Evolutionary conservation across 2,888 invertebrate genomes (phyloP).

Genomic region (Macropis europaea): DNA sequence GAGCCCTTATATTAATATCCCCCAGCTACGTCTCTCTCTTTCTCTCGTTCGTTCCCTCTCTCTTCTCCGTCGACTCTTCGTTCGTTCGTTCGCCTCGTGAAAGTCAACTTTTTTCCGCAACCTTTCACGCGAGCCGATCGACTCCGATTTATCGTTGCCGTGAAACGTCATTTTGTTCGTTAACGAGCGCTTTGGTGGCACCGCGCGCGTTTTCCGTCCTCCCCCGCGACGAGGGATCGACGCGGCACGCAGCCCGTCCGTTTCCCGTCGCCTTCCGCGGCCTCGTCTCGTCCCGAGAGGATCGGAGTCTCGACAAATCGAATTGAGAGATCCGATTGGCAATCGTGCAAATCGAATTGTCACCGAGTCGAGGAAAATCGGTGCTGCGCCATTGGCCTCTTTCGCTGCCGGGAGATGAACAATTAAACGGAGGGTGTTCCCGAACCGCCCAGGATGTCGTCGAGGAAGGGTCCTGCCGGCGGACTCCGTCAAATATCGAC

Average conservation of each 20-base stretch:
- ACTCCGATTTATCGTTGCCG: conserved; percentile 65
- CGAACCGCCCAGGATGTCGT: conserved; percentile 74
- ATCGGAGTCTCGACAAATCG: conserved; percentile 43
- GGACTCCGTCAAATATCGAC: conserved; percentile 30
- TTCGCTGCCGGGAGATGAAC: conserved; percentile 77
- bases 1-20: conserved; percentile 80
- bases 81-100: conserved; percentile 41
- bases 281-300: not conserved
- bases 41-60: conserved; percentile 36
- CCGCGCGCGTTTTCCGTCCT: conserved; percentile 15
- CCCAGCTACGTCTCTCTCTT: conserved; percentile 72
- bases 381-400: conserved; percentile 66
- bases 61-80: conserved; percentile 43
- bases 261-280: not conserved
- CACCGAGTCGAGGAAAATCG: conserved; percentile 56
- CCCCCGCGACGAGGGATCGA: not conserved
- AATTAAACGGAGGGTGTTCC: conserved; percentile 75
- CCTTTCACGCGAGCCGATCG: conserved; percentile 70
- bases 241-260: too few species aligned
- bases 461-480: conserved; percentile 55
- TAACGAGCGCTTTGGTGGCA: conserved; percentile 54
- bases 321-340: conserved; percentile 73
- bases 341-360: conserved; percentile 75
- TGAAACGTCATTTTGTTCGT: conserved; percentile 44
- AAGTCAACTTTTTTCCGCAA: conserved; percentile 61